These are phyloP conservation scores for Idaea straminata DNA, from an alignment of 2,888 invertebrate species.

Conservation along the genomic window DNA sequence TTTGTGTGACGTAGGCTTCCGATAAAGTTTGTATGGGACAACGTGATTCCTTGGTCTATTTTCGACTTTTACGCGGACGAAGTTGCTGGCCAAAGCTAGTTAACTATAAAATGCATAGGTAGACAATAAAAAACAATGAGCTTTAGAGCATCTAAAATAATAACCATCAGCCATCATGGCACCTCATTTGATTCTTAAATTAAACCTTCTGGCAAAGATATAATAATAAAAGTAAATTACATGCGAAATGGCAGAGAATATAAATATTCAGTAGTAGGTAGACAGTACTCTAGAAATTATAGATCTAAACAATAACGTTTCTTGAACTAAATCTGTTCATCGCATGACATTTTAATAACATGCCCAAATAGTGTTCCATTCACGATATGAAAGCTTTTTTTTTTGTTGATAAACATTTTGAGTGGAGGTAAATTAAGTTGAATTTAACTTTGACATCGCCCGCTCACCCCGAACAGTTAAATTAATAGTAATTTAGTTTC, in stretches of 20 bases:
- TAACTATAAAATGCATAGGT: background rate
- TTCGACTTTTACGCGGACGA: no score
- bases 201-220: background rate
- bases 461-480: constrained; percentile 71
- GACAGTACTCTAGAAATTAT: background rate
- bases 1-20: no score
- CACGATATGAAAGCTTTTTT: constrained; percentile 22
- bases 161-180: background rate
- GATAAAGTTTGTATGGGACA: no score
- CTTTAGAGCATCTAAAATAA: background rate
- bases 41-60: no score
- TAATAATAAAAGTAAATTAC: constrained; percentile 1
- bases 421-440: constrained; percentile 52
- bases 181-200: background rate
- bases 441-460: constrained; percentile 70
- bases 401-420: constrained; percentile 25
- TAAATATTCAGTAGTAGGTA: background rate
- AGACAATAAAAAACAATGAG: background rate
- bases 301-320: background rate
- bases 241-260: background rate
- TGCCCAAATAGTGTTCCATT: constrained; percentile 7
- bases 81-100: no score
- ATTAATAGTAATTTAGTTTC: constrained; percentile 79
- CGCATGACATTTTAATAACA: constrained; percentile 12
- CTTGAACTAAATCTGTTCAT: background rate